Evolutionary conservation across 2,113 vertebrate genomes (phyloP).

Genomic region (Numenius arquata): DNA sequence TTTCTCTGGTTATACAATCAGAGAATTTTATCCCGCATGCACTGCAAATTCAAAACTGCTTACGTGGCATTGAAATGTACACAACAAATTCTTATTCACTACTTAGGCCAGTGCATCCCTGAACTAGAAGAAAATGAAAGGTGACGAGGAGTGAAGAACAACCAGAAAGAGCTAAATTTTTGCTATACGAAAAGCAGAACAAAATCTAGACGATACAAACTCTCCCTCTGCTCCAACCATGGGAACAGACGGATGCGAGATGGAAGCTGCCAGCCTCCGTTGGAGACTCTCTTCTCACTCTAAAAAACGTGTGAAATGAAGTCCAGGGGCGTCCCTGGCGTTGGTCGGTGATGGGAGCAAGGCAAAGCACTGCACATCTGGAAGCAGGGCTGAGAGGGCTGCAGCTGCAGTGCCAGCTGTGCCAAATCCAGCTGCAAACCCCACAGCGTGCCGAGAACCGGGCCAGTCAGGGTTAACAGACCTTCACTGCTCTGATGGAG

Average conservation of each 20-base stretch:
- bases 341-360: background rate
- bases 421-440: background rate
- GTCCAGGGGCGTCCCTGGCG: background rate
- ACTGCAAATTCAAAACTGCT: background rate
- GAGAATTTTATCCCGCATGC: background rate
- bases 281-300: background rate
- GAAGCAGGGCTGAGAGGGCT: background rate
- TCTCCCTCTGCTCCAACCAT: background rate
- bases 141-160: background rate
- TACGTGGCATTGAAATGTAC: background rate
- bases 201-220: background rate
- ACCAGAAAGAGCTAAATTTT: background rate
- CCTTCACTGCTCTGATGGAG: background rate
- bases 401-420: background rate
- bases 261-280: background rate
- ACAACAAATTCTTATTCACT: background rate
- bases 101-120: background rate
- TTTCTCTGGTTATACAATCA: background rate
- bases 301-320: background rate
- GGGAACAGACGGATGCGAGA: fast-evolving
- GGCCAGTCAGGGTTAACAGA: background rate
- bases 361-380: background rate
- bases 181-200: background rate
- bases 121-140: background rate
- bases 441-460: fast-evolving